Evolutionary conservation across 2,113 vertebrate species (phyloP).

Genomic region (Gallinago undulata): DNA sequence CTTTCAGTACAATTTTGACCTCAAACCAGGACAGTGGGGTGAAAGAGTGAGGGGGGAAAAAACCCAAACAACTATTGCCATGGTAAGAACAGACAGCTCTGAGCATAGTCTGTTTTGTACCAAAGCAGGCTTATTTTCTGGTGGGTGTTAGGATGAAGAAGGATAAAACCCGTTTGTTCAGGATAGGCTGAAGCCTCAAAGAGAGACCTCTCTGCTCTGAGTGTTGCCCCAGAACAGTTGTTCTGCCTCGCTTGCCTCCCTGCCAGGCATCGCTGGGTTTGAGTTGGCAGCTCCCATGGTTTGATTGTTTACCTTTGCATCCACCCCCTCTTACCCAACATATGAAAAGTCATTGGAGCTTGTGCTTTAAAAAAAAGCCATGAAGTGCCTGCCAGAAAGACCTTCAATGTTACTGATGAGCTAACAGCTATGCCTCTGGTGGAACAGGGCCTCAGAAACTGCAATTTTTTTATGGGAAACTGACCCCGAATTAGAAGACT

Average conservation of each 20-base stretch:
- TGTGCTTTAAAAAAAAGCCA: not conserved
- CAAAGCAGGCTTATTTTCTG: not conserved
- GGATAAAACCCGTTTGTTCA: not conserved
- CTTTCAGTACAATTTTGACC: not conserved
- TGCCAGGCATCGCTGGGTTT: not conserved
- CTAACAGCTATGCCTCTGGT: not conserved
- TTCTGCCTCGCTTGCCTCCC: not conserved
- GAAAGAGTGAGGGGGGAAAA: not conserved
- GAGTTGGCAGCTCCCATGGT: not conserved
- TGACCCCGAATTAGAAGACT: not conserved
- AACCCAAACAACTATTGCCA: not conserved
- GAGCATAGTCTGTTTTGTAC: not conserved
- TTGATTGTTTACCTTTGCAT: conserved; percentile 32
- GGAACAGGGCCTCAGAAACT: not conserved
- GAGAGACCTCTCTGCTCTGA: not conserved
- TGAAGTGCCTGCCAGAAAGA: not conserved
- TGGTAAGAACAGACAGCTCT: not conserved
- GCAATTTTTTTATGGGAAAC: not conserved
- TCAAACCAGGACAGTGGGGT: not conserved
- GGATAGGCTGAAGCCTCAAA: not conserved
- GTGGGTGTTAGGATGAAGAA: not conserved
- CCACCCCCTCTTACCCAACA: conserved; percentile 60
- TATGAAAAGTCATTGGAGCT: conserved; percentile 8
- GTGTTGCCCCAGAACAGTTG: not conserved
- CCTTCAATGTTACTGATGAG: not conserved